A percentile compares a stretch with the other conserved stretches of the same genome.
Evolutionary conservation across 2,797 vertebrate species (phyloP).

Genomic region (Spea hammondii): DNA sequence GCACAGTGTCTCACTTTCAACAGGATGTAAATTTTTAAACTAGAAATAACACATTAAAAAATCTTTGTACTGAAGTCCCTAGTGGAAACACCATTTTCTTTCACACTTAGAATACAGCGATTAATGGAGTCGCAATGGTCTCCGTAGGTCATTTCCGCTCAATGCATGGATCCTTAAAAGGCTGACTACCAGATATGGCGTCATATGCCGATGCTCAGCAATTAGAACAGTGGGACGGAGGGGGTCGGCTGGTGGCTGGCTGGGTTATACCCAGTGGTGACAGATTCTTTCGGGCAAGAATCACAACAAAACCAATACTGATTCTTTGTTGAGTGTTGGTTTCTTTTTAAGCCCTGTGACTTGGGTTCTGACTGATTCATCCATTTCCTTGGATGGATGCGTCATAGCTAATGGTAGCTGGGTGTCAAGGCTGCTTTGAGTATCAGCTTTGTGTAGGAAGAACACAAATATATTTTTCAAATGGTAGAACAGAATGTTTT

Average conservation of each 20-base stretch:
- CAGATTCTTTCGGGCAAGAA: too few relatives aligned
- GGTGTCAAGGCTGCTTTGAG: not conserved
- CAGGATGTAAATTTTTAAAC: not conserved
- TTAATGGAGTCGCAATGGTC: not conserved
- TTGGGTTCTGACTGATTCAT: not conserved
- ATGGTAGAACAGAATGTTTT: conserved; percentile 7
- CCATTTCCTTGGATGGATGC: conserved; percentile 1
- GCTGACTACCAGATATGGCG: too few relatives aligned
- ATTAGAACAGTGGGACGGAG: too few relatives aligned
- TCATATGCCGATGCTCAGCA: too few relatives aligned
- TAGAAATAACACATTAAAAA: conserved; percentile 9
- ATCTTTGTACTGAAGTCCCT: not conserved
- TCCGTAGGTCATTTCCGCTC: too few relatives aligned
- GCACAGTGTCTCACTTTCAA: not conserved
- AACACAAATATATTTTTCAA: not conserved
- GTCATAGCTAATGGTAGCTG: conserved; percentile 15
- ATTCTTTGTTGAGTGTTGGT: too few relatives aligned
- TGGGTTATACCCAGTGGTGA: too few relatives aligned
- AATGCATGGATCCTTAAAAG: too few relatives aligned
- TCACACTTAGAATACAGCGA: not conserved
- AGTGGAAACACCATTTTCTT: not conserved
- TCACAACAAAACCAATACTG: too few relatives aligned
- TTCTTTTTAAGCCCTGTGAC: not conserved
- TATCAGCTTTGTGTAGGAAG: not conserved
- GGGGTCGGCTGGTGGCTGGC: too few relatives aligned